Evolutionary conservation across 2,797 vertebrate species (phyloP).

Genomic region (Rousettus madagascariensis): DNA sequence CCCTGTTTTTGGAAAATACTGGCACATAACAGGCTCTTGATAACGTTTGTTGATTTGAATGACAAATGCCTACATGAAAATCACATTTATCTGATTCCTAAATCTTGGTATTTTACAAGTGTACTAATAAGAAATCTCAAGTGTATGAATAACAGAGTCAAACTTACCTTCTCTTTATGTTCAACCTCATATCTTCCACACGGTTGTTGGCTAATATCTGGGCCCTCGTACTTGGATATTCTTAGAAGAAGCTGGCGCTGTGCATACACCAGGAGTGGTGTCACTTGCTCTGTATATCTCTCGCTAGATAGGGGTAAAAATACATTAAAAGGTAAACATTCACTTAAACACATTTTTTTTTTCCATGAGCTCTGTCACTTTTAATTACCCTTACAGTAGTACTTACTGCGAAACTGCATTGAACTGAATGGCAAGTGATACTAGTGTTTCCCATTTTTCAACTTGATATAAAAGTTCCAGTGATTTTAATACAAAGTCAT

Average conservation of each 20-base stretch:
- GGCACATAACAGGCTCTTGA: background rate
- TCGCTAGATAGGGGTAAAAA: conserved; percentile 85
- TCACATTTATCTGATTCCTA: background rate
- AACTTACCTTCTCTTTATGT: conserved; percentile 86
- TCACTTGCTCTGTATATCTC: conserved; percentile 89
- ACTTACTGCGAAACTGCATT: conserved; percentile 91
- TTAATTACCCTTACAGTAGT: background rate
- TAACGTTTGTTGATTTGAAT: background rate
- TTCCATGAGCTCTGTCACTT: background rate
- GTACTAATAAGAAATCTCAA: background rate
- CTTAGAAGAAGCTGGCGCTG: conserved; percentile 91
- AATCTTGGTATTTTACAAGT: background rate
- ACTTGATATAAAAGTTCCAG: conserved; percentile 90
- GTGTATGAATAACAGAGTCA: background rate
- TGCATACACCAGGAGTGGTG: conserved; percentile 91
- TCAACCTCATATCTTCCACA: conserved; percentile 83
- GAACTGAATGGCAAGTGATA: conserved; percentile 92
- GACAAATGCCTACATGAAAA: background rate
- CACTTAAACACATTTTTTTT: background rate
- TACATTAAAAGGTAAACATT: background rate
- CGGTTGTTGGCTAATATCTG: conserved; percentile 84
- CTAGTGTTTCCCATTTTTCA: conserved; percentile 93
- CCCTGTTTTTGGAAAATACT: background rate
- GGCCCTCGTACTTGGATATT: conserved; percentile 82
- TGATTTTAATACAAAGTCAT: conserved; percentile 88